A percentile compares a stretch with the other conserved stretches of the same genome.
Conservation (phyloP, 2,113 vertebrate genomes). For the Dipodomys merriami region DNA sequence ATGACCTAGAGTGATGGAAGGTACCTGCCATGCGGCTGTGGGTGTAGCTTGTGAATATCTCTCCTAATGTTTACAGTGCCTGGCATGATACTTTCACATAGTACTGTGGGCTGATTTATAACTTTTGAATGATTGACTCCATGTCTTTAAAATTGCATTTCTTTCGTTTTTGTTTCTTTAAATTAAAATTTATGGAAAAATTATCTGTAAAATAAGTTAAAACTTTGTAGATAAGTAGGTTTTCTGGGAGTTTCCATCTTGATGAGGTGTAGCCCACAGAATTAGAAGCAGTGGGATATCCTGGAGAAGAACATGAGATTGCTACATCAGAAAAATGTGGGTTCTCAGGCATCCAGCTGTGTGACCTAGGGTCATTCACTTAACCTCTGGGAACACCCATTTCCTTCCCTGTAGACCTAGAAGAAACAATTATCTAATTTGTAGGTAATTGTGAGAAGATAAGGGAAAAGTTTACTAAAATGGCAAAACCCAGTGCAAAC, state of each 20-base stretch:
- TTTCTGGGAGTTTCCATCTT: background rate
- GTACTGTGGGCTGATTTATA: background rate
- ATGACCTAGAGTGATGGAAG: background rate
- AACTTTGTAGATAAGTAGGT: background rate
- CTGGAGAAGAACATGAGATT: slow-evolving; percentile 3
- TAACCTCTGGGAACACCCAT: slow-evolving; percentile 62
- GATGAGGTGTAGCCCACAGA: background rate
- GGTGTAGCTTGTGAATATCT: background rate
- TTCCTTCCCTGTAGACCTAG: slow-evolving; percentile 16
- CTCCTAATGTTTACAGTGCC: background rate
- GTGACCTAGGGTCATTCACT: slow-evolving; percentile 35
- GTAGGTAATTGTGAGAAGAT: slow-evolving; percentile 55
- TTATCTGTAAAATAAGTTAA: slow-evolving; percentile 28
- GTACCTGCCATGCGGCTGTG: background rate
- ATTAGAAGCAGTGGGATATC: background rate
- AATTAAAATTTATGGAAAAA: slow-evolving; percentile 52
- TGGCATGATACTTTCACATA: background rate
- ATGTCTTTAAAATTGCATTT: slow-evolving; percentile 32
- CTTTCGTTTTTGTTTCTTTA: slow-evolving; percentile 21
- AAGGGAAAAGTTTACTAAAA: background rate
- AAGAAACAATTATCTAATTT: slow-evolving; percentile 54
- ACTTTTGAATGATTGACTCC: slow-evolving; percentile 36
- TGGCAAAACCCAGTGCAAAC: background rate
- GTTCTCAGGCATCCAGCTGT: background rate
- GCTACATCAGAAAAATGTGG: background rate